Conservation (phyloP, 2,113 vertebrate genomes). For the Eira barbara region DNA sequence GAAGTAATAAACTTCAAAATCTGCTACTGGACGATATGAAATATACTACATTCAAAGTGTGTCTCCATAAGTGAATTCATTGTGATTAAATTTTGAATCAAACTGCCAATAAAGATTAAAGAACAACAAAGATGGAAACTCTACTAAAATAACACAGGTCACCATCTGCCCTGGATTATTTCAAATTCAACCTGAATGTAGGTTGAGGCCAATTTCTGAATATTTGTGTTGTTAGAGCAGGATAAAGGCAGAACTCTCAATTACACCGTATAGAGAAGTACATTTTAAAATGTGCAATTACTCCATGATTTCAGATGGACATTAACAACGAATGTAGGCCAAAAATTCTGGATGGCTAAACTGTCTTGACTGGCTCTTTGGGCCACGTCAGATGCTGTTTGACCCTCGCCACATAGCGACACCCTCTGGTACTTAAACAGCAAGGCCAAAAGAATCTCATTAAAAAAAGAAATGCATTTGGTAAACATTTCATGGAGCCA, state of each 20-base stretch:
- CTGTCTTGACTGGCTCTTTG: not conserved
- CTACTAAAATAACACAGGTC: not conserved
- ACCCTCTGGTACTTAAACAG: not conserved
- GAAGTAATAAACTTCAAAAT: not conserved
- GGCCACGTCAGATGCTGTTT: not conserved
- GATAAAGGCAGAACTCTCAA: not conserved
- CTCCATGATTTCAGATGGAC: not conserved
- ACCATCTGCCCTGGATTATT: not conserved
- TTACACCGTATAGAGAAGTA: not conserved
- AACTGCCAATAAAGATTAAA: constrained; percentile 33
- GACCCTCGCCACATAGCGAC: not conserved
- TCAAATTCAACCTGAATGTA: not conserved
- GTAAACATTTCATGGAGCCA: not conserved
- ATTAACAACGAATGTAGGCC: not conserved
- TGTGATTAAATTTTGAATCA: constrained; percentile 41
- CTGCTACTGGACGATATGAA: not conserved
- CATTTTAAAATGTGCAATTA: constrained; percentile 10
- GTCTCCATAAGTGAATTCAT: not conserved
- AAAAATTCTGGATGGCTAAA: not conserved
- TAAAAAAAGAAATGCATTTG: constrained; percentile 22
- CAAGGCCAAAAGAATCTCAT: not conserved
- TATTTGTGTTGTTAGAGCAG: not conserved
- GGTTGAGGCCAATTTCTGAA: not conserved
- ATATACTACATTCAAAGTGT: not conserved
- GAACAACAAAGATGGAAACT: constrained; percentile 37